Percentiles rank a stretch among this genome's conserved stretches.
Evolutionary conservation across 2,888 invertebrate genomes (phyloP).

Genomic region (Arctia plantaginis): DNA sequence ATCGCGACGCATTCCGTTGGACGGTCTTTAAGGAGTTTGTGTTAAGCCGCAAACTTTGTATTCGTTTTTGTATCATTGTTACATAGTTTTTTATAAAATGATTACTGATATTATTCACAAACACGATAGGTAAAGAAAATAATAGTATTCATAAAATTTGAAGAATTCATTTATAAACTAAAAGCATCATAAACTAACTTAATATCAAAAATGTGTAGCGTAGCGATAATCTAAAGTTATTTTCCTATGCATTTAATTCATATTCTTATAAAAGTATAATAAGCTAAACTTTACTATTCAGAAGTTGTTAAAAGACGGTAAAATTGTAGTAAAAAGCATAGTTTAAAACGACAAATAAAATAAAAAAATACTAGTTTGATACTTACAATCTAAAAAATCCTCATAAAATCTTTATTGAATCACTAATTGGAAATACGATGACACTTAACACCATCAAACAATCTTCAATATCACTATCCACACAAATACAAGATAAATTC

Average conservation of each 20-base stretch:
- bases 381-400: conserved; percentile 78
- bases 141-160: neutral
- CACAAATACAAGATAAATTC: conserved; percentile 68
- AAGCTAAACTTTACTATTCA: neutral
- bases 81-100: conserved; percentile 33
- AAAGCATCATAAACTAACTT: neutral
- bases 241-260: neutral
- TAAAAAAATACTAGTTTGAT: conserved; percentile 42
- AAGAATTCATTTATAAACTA: neutral
- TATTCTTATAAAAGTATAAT: neutral
- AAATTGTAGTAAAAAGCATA: neutral
- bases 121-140: neutral
- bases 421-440: conserved; percentile 69
- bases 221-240: neutral
- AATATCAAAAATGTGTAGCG: neutral
- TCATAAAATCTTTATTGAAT: conserved; percentile 60
- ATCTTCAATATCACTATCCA: conserved; percentile 71
- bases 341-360: conserved; percentile 13
- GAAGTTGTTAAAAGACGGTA: conserved; percentile 1
- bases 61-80: conserved; percentile 30
- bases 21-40: conserved; percentile 72
- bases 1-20: conserved; percentile 83
- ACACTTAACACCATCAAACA: conserved; percentile 77
- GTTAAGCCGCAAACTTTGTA: conserved; percentile 60
- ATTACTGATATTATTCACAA: neutral